Conservation (phyloP, 2,888 invertebrate genomes). For the Ornithoptera priamus region DNA sequence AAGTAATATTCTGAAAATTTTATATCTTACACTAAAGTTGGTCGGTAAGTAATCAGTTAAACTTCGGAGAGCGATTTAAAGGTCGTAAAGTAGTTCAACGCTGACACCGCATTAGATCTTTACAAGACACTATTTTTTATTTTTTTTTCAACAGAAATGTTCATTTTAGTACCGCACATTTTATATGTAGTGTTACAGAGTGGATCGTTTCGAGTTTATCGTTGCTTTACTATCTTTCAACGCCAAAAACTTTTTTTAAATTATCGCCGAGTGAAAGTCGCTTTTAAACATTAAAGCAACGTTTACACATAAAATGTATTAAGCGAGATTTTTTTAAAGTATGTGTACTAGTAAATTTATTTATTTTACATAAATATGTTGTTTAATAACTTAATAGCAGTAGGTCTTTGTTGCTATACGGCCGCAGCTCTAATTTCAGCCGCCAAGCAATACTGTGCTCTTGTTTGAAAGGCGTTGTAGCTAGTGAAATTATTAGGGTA, state of each 20-base stretch:
- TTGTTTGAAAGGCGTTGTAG: too few species aligned
- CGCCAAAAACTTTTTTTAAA: background rate
- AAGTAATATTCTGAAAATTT: background rate
- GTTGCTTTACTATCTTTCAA: background rate
- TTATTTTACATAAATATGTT: background rate
- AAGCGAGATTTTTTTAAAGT: background rate
- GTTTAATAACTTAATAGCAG: too few species aligned
- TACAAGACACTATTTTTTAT: slow-evolving; percentile 5
- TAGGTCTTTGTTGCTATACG: too few species aligned
- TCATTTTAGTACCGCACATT: background rate
- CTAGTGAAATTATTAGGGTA: too few species aligned
- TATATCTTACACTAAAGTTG: slow-evolving; percentile 7
- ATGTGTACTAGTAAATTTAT: background rate
- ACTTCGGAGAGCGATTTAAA: slow-evolving; percentile 21
- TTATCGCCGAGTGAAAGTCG: background rate
- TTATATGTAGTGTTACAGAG: slow-evolving; percentile 3
- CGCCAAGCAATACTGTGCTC: too few species aligned
- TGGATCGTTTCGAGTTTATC: slow-evolving; percentile 10
- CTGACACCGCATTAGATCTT: slow-evolving; percentile 17
- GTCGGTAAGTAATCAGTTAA: slow-evolving; percentile 15
- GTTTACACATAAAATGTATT: background rate
- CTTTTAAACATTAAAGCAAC: background rate
- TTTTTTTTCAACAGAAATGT: background rate
- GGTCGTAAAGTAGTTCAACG: slow-evolving; percentile 15
- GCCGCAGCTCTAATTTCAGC: too few species aligned